A percentile compares a stretch with the other conserved stretches of the same genome.
Evolutionary conservation across 2,888 invertebrate species (phyloP).

Genomic region (Nipponacmea schrenckii): DNA sequence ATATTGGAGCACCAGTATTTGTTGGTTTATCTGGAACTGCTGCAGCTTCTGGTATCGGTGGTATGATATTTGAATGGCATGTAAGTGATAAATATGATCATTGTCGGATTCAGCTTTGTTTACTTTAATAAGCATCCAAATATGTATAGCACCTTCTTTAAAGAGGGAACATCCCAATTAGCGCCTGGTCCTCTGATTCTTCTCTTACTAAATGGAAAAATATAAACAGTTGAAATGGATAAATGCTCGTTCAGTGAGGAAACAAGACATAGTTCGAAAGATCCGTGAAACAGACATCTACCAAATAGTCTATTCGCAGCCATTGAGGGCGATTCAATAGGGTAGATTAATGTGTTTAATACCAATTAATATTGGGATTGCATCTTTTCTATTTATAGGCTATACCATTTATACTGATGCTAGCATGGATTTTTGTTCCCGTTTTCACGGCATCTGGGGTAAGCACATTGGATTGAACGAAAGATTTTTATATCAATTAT

Average conservation of each 20-base stretch:
- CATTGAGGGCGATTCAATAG: too few species aligned
- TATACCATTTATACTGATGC: slow-evolving; percentile 39
- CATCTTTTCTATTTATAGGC: slow-evolving; percentile 31
- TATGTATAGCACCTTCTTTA: background rate
- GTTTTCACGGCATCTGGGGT: slow-evolving; percentile 50
- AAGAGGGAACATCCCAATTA: background rate
- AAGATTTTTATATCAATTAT: too few species aligned
- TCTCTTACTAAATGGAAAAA: too few species aligned
- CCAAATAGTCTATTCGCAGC: too few species aligned
- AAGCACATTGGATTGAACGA: slow-evolving; percentile 20
- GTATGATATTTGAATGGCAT: slow-evolving; percentile 54
- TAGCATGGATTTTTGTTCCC: slow-evolving; percentile 49
- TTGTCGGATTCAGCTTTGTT: too few species aligned
- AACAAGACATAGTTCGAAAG: too few species aligned
- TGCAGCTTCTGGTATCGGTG: slow-evolving; percentile 46
- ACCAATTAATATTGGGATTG: background rate
- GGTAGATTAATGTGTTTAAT: too few species aligned
- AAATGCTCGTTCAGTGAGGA: too few species aligned
- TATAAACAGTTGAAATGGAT: too few species aligned
- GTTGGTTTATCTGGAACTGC: slow-evolving; percentile 53
- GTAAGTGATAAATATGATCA: slow-evolving; percentile 37
- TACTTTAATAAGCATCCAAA: background rate
- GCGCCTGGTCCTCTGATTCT: too few species aligned
- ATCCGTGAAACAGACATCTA: too few species aligned
- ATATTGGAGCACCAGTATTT: slow-evolving; percentile 42